Percentiles rank a stretch among this genome's conserved stretches.
phyloP scores from a whole-genome alignment of 2,888 invertebrate species.

The Leptopterna dolabrata region DNA sequence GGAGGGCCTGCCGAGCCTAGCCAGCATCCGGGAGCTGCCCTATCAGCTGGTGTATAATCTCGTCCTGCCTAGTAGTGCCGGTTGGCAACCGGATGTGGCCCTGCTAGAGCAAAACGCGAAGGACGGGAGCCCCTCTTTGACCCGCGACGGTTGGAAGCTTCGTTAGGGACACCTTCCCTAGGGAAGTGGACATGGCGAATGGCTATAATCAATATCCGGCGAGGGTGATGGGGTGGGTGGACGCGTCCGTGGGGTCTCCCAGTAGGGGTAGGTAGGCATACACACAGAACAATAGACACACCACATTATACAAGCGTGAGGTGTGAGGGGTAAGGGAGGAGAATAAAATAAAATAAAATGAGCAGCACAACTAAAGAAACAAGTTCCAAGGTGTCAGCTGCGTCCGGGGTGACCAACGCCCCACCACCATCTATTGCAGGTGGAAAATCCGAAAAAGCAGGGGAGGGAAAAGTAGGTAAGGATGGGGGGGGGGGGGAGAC shows the following conservation, averaged over 20 bases:
- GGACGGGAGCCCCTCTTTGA: background rate
- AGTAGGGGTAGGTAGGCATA: background rate
- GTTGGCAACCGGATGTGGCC: background rate
- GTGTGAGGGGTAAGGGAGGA: background rate
- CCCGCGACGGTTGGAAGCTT: background rate
- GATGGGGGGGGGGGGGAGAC: background rate
- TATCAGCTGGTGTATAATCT: slow-evolving; percentile 1
- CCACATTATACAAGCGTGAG: background rate
- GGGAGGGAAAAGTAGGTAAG: background rate
- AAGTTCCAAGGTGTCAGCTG: background rate
- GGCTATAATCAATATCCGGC: background rate
- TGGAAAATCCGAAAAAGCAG: background rate
- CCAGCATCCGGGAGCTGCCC: too few species aligned
- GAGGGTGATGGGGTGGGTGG: background rate
- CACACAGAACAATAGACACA: background rate
- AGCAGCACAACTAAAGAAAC: background rate
- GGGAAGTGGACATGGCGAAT: background rate
- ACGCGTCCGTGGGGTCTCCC: background rate
- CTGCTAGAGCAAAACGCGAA: background rate
- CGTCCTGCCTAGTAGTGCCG: slow-evolving; percentile 12
- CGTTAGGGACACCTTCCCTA: too few species aligned
- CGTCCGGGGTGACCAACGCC: background rate
- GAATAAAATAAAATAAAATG: background rate
- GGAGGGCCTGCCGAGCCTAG: background rate
- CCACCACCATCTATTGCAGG: background rate